Evolutionary conservation across 2,888 invertebrate species (phyloP).

Genomic region (Venusia cambrica): DNA sequence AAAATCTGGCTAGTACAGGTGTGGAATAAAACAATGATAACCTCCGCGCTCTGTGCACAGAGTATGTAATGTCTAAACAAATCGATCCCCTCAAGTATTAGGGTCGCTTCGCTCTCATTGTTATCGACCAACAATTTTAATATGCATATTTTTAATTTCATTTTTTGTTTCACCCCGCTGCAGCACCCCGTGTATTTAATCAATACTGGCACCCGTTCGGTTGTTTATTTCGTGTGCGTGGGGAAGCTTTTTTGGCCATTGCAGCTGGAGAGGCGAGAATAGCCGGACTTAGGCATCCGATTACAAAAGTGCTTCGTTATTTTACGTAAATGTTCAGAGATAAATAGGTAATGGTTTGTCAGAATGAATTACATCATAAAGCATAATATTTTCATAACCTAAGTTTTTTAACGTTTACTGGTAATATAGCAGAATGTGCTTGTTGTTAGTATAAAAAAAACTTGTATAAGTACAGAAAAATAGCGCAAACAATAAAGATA

Average conservation of each 20-base stretch:
- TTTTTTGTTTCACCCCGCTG: conserved; percentile 61
- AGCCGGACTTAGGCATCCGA: conserved; percentile 7
- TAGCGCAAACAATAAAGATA: no score
- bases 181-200: conserved; percentile 33
- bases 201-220: conserved; percentile 36
- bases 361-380: no score
- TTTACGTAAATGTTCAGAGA: no score
- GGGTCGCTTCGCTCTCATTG: conserved; percentile 47
- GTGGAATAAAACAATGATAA: neutral
- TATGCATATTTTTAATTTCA: conserved; percentile 76
- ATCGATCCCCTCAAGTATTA: conserved; percentile 52
- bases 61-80: conserved; percentile 37
- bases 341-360: no score
- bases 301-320: no score
- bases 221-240: conserved; percentile 28
- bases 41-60: conserved; percentile 1
- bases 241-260: conserved; percentile 22
- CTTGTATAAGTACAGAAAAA: no score
- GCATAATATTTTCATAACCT: no score
- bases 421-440: no score
- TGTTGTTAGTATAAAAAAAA: no score
- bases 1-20: no score
- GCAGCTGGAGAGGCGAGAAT: neutral
- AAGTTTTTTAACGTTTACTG: no score
- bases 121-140: conserved; percentile 75